Evolutionary conservation across 2,113 vertebrate genomes (phyloP), one percentile per base, ranked within the genome.

Genomic region (Penelope pileata): DNA sequence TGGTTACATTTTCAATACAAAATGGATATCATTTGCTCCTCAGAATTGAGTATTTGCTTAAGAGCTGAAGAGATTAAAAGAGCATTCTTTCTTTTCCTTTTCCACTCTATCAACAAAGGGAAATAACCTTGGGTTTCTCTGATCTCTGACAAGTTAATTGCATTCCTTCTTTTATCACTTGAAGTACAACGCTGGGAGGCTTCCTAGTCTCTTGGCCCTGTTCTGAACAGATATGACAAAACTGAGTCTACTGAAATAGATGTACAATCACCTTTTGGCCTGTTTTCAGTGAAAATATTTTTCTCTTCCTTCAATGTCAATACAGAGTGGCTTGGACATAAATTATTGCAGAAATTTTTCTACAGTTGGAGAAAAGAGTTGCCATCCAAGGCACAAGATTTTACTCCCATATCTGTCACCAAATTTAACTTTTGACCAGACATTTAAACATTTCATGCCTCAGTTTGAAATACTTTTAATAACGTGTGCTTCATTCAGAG

Each of bases 1-100:
- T 97, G 96, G 97, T 74, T 96, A 93, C 30, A 36, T 85, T 95
- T 96, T 96, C 90, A 77, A 59, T 43, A 73, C 58, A 62, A 83
- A 96, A 82, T 63, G 27, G 68, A 10, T 54, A 83, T 79, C 0
- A 74, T 77, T 64, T 87, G 6, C 58, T 77, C 73, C 42, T 89
- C 68, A 90, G 79, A 94, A 92, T 62, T 24, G 47, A 51, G 21
- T 62, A 64, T 96, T 96, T 96, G 92, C 59, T 77, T 87, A 64
- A 47, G 30, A 92, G 78, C 21, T 48, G 50, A 84, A 78, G 82
- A 63, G n/a, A 80, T 58, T 9, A 56, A 91, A 91, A 81, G 32
- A 64, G 4, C 21, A 27, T 22, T 95, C 16, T 53, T 24, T 32
- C 32, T 80, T 87, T 85, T 63, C n/a, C 15, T 73, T 80, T 83